Base-by-base conservation (phyloP, 2,113 vertebrate species). In the Neogale vison region DNA sequence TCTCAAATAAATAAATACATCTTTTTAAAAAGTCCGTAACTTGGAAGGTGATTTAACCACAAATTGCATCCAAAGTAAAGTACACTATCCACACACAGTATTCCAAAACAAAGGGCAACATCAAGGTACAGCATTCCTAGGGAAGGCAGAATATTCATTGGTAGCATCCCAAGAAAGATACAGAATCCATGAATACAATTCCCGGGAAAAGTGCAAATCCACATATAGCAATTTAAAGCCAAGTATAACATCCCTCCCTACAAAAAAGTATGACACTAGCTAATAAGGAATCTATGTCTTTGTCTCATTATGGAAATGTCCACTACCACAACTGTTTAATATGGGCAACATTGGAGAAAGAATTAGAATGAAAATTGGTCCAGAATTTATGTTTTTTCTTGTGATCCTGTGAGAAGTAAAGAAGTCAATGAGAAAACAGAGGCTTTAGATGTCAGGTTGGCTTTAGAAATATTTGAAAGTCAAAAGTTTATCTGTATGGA, bases 381-480 rank as follows among this genome's bases (percentile, higher is more conserved):
- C 63, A 84, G 47, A 82, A 45, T 95, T 92, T 94, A 26, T 81
- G 39, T 23, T 72, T 50, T 96, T 88, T 76, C 4, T 90, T 94
- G 23, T 80, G 63, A 69, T 84, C 57, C 55, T 71, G 6, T 91
- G 71, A 93, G 57, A 86, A 20, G 8, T 90, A 85, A 93, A 80
- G 90, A 82, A 93, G 36, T 74, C 45, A 86, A 10, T 65, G 45
- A 88, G 77, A 95, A 94, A 59, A 45, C 52, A 96, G n/a, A 94
- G 17, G 26, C 69, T 84, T 96, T 29, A 85, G 63, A 85, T 93
- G 23, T 76, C 39, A 77, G 6, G 55, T 79, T 90, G 55, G 52
- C 23, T 80, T 94, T 90, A 92, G n/a, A 92, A 94, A 71, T 96
- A 23, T 71, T 95, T 97, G 50, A 71, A 88, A 94, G 95, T 81